These are phyloP conservation scores for Buphagus erythrorhynchus DNA, from an alignment of 2,797 vertebrate genomes.

Conservation along the genomic window DNA sequence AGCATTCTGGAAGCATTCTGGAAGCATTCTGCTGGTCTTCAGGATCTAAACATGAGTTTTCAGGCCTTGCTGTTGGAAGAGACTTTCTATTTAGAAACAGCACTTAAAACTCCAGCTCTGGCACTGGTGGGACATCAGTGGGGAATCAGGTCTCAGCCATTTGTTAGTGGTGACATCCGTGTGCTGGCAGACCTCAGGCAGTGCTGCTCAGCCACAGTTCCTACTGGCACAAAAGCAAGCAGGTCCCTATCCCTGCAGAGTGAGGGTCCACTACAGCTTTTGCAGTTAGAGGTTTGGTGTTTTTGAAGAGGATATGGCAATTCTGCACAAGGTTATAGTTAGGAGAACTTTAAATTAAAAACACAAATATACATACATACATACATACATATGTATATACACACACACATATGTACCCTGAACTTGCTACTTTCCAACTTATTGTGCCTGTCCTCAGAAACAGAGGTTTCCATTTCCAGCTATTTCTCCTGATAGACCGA, in stretches of 20 bases:
- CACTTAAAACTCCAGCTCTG: not conserved
- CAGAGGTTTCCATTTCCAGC: not conserved
- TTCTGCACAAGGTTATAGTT: not conserved
- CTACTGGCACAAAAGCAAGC: not conserved
- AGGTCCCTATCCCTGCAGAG: not conserved
- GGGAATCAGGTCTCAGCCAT: not conserved
- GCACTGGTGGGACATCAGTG: accelerated
- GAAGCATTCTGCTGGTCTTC: not conserved
- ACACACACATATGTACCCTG: too few relatives aligned
- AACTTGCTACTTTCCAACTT: not conserved
- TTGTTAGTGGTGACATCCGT: accelerated
- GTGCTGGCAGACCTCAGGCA: not conserved
- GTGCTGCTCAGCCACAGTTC: not conserved
- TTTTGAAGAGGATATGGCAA: not conserved
- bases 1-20: too few relatives aligned
- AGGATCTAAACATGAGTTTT: not conserved
- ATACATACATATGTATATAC: accelerated
- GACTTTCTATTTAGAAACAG: not conserved
- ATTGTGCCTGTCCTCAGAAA: not conserved
- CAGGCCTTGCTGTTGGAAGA: not conserved
- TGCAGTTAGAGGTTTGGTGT: not conserved
- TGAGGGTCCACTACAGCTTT: not conserved
- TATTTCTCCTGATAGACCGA: not conserved
- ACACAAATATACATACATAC: not conserved
- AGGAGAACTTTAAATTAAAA: not conserved